Evolutionary conservation across 2,888 invertebrate genomes (phyloP).

Genomic region (Celastrina argiolus): DNA sequence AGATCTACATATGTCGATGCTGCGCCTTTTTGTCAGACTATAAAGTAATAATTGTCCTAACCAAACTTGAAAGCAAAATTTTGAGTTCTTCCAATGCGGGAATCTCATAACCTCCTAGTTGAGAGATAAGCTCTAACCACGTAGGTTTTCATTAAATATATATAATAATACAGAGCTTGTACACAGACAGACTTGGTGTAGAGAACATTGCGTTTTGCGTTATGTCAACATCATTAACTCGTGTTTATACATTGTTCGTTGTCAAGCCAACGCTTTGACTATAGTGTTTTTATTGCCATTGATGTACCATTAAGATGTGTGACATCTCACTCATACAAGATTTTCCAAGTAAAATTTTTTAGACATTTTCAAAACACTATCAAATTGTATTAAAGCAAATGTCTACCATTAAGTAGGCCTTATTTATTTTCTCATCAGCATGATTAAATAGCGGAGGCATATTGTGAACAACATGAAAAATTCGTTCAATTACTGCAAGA

Average conservation of each 20-base stretch:
- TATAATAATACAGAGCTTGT: too few species aligned
- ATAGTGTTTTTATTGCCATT: neutral
- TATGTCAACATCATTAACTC: constrained; percentile 8
- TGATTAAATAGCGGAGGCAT: neutral
- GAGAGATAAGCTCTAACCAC: too few species aligned
- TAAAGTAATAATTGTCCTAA: too few species aligned
- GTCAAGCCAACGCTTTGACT: neutral
- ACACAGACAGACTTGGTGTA: neutral
- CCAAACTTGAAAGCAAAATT: too few species aligned
- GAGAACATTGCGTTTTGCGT: neutral
- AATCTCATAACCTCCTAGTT: too few species aligned
- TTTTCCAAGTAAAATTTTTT: too few species aligned
- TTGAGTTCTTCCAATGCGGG: too few species aligned
- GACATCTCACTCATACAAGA: neutral
- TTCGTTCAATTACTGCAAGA: neutral
- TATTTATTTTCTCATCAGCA: neutral
- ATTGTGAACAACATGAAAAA: constrained; percentile 5
- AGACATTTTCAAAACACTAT: too few species aligned
- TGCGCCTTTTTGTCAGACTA: too few species aligned
- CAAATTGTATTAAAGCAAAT: neutral
- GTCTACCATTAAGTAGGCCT: neutral
- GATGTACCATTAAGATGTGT: neutral
- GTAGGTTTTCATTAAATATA: too few species aligned
- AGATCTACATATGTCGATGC: too few species aligned
- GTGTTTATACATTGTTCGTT: neutral